phyloP scores from a whole-genome alignment of 2,797 vertebrate genomes.

The Poecile montanus region DNA sequence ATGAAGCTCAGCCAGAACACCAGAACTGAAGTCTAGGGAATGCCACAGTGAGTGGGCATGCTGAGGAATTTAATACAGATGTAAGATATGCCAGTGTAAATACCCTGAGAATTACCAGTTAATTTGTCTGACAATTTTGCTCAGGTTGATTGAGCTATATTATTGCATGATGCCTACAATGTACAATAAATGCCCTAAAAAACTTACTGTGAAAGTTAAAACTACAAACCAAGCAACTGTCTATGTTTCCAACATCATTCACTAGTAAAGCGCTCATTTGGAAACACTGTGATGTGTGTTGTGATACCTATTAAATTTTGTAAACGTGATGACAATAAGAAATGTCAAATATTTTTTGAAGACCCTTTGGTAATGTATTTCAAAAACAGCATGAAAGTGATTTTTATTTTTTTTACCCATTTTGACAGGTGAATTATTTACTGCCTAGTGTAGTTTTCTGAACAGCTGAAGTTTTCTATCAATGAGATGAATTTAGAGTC shows the following conservation, averaged over 20 bases:
- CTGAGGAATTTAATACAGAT: not conserved
- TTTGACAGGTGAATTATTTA: constrained; percentile 68
- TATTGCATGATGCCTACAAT: not conserved
- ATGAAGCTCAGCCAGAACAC: not conserved
- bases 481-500: constrained; percentile 75
- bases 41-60: not conserved
- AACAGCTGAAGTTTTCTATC: constrained; percentile 71
- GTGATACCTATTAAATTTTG: constrained; percentile 57
- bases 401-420: not conserved
- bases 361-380: constrained; percentile 60
- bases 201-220: constrained; percentile 11
- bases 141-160: not conserved
- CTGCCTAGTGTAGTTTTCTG: constrained; percentile 33
- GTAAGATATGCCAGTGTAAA: not conserved
- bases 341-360: constrained; percentile 57
- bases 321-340: constrained; percentile 50
- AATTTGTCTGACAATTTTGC: not conserved
- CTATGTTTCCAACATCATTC: constrained; percentile 5
- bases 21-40: not conserved
- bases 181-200: not conserved
- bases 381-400: constrained; percentile 19
- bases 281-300: constrained; percentile 35
- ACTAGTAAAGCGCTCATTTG: constrained; percentile 40
- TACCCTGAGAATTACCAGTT: not conserved
- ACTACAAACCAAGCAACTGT: not conserved